Conservation (phyloP, 2,113 vertebrate species). For the Ciconia maguari region DNA sequence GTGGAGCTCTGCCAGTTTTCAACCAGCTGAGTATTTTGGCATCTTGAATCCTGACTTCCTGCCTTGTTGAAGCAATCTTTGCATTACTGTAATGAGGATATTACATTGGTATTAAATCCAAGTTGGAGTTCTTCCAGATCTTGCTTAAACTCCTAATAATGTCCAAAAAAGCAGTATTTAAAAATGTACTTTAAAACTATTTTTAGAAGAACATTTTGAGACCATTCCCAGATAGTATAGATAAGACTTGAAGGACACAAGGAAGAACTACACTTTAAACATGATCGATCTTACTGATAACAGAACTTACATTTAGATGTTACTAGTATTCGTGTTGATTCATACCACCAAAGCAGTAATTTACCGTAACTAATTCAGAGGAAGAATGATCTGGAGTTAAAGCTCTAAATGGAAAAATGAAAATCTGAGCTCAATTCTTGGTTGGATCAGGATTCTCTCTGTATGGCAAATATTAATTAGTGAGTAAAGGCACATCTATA, state of each 20-base stretch:
- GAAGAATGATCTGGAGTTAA: background rate
- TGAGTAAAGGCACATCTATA: background rate
- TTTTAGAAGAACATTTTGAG: slow-evolving; percentile 21
- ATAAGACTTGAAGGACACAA: background rate
- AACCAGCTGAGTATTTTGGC: slow-evolving; percentile 28
- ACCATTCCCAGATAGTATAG: background rate
- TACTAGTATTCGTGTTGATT: background rate
- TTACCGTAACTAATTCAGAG: background rate
- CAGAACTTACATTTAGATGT: background rate
- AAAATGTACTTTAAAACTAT: background rate
- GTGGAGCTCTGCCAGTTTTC: background rate
- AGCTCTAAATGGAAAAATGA: background rate
- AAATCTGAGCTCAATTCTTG: background rate
- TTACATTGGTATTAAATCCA: background rate
- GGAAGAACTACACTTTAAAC: background rate
- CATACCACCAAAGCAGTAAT: background rate
- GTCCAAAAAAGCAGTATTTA: background rate
- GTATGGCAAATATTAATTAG: background rate
- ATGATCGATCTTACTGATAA: background rate
- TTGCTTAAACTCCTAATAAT: background rate
- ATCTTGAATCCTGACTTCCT: background rate
- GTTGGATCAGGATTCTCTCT: background rate
- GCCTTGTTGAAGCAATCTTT: background rate
- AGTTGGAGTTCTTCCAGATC: background rate
- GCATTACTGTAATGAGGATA: background rate